Base-by-base conservation (phyloP, 1,140 invertebrate genomes). In the Eciton burchellii region DNA sequence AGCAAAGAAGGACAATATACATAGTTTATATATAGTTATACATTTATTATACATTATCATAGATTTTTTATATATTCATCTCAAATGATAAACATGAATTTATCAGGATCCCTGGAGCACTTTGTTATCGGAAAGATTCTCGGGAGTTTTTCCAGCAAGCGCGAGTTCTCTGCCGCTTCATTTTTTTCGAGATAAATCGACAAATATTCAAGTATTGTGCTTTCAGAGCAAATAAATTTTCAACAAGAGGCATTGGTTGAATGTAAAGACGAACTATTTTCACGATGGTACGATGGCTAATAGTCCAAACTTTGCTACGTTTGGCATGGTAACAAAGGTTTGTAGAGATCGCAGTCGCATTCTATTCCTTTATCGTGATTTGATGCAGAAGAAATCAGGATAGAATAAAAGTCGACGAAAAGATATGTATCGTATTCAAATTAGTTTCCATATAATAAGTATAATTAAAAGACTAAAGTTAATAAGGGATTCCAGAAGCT, bases 241-340 rank as follows among this genome's bases (percentile, higher is more conserved):
- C 0, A 98, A 98, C 0, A 99, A 99, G 91, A 95, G 98, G 26
- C 98, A 98, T 92, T 99, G 98, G 98, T 91, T 99, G 57, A 99
- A 99, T 95, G 96, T 99, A 49, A 99, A 99, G 92, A 99, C 98
- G 92, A 98, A 99, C 93, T 99, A 99, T 92, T 94, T 99, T n/a
- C 96, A 96, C 92, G 96, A 96, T 81, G 98, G 98, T 43, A 96
- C 96, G n/a, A 99, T 99, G 97, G 98, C 98, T 1, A 98, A 99
- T 93, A 97, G 96, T 12, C 98, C 98, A 74, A 98, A 99, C 95
- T 95, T 99, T 84, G 97, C 99, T 9, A 98, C 99, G 35, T 93
- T 99, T 52, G 98, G 98, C 98, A 35, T 99, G 98, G 97, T 99
- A 97, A 97, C 89, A 99, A 98, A 95, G 98, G 95, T 94, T 11